These are phyloP conservation scores for Candidula unifasciata DNA, from an alignment of 2,888 invertebrate species.

Conservation along the genomic window DNA sequence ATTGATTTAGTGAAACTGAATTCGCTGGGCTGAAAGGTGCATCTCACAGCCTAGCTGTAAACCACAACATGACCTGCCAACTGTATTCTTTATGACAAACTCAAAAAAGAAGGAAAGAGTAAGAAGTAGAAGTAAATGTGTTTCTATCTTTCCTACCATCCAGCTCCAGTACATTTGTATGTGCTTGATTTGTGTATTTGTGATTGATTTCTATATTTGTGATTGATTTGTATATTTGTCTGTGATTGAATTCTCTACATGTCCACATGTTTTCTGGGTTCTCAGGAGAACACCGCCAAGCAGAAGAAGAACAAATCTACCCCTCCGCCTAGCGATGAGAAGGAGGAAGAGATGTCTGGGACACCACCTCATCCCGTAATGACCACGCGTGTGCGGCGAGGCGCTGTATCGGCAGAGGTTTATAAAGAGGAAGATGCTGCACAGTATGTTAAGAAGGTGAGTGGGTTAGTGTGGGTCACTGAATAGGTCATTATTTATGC, in stretches of 20 bases:
- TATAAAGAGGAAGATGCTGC: constrained; percentile 98
- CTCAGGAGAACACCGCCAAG: constrained; percentile 71
- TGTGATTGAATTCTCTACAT: background rate
- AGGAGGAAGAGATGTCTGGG: constrained; percentile 88
- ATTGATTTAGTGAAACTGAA: too few species aligned
- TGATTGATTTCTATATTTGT: too few species aligned
- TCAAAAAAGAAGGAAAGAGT: too few species aligned
- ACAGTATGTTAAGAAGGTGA: constrained; percentile 96
- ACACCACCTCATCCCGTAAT: constrained; percentile 81
- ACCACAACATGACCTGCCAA: too few species aligned
- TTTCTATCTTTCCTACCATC: too few species aligned
- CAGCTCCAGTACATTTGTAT: too few species aligned
- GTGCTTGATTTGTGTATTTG: background rate
- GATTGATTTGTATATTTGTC: background rate
- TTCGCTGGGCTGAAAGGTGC: too few species aligned
- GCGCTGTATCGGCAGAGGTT: constrained; percentile 98
- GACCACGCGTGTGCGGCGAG: constrained; percentile 83
- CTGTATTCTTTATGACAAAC: too few species aligned
- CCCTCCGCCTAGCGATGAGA: constrained; percentile 83
- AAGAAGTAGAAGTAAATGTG: too few species aligned
- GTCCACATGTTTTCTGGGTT: constrained; percentile 14
- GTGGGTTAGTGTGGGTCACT: constrained; percentile 24
- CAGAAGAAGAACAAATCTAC: constrained; percentile 68
- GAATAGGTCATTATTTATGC: too few species aligned
- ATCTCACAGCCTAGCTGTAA: too few species aligned